Evolutionary conservation across 2,888 invertebrate species (phyloP), one percentile per base, ranked within the genome.

Genomic region (Agriopis aurantiaria): DNA sequence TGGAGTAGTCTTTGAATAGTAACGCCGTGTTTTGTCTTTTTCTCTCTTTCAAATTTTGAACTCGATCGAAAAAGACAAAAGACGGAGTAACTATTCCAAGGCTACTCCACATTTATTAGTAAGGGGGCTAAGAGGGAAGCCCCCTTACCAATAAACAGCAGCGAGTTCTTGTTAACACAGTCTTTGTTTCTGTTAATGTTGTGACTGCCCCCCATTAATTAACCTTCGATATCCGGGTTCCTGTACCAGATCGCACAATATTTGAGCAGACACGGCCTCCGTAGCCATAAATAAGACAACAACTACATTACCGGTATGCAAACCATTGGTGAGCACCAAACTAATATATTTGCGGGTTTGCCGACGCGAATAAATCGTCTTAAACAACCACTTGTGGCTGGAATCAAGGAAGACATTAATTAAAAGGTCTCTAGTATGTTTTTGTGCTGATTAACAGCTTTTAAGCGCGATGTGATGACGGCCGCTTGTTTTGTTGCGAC

Each of bases 351-450:
- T 73, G 76, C 76, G 67, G 72, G 73, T 78, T 76, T 73, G 75
- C 71, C 73, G 74, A 78, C 77, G 76, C 74, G 74, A 78, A 82
- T 85, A 84, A 82, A 87, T 88, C 77, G 82, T 82, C 76, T 78
- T 79, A 80, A 84, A 81, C 80, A 80, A 77, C 77, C 78, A 73
- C 73, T 74, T 77, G 77, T 73, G 77, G 78, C 80, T 74, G 74
- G 80, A 77, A 82, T 85, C 82, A 81, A 85, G 88, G 89, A 88
- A 88, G 86, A 73, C 84, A 85, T 87, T 88, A 85, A 86, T 89
- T 86, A 85, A 81, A 76, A 63, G 69, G 75, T 80, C 73, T 77
- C 69, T 74, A 74, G 80, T 73, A 70, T 79, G 74, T 78, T 85
- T 85, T 87, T 85, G 80, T 77, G 77, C 79, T 80, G 69, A 75